Evolutionary conservation across 2,113 vertebrate genomes (phyloP).

Genomic region (Mesocricetus auratus): DNA sequence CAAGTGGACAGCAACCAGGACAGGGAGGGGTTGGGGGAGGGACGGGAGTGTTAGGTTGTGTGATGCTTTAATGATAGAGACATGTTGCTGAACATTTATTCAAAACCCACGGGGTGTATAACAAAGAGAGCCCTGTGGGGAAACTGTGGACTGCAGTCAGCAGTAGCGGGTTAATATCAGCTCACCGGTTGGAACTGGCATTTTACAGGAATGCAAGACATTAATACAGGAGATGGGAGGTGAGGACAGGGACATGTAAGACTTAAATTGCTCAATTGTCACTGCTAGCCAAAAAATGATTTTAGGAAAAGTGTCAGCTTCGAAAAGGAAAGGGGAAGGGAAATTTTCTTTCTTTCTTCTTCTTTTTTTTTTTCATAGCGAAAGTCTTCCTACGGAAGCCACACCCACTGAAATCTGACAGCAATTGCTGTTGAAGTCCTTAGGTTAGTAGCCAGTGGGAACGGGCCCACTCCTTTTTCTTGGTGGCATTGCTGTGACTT

Average conservation of each 20-base stretch:
- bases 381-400: neutral
- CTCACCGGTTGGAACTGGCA: neutral
- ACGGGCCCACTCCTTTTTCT: neutral
- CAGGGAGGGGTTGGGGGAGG: too few species aligned
- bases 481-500: neutral
- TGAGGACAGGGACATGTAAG: too few species aligned
- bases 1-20: neutral
- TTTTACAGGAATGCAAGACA: neutral
- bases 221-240: neutral
- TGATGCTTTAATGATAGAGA: neutral
- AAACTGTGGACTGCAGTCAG: neutral
- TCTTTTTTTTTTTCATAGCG: neutral
- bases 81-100: neutral
- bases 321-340: neutral
- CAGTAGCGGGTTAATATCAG: neutral
- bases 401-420: neutral
- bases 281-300: neutral
- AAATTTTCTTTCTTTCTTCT: neutral
- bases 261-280: neutral
- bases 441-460: neutral
- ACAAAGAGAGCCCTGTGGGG: neutral
- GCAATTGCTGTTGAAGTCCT: neutral
- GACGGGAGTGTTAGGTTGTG: neutral
- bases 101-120: neutral
- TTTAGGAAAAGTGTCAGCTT: neutral